Evolutionary conservation across 2,888 invertebrate genomes (phyloP).

Genomic region (Brenthis hecate): DNA sequence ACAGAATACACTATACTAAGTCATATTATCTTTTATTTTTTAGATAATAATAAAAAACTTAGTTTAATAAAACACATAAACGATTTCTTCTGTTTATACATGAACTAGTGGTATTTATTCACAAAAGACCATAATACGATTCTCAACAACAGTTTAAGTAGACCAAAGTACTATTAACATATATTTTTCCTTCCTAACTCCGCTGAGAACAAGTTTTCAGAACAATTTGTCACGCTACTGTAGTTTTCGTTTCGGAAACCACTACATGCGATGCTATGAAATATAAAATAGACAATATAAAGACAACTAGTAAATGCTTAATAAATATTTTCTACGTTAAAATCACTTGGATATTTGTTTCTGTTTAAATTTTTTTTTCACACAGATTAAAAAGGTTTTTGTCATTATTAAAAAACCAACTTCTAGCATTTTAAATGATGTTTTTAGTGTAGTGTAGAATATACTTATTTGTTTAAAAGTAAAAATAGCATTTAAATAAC

Average conservation of each 20-base stretch:
- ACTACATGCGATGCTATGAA: constrained; percentile 23
- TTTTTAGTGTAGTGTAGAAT: too few relatives aligned
- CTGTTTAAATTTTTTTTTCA: too few relatives aligned
- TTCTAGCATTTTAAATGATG: too few relatives aligned
- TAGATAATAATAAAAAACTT: neutral
- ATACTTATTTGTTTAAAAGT: too few relatives aligned
- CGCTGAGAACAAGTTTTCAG: constrained; percentile 38
- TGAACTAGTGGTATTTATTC: constrained; percentile 2
- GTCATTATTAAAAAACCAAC: too few relatives aligned
- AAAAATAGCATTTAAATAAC: too few relatives aligned
- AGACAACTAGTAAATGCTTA: neutral
- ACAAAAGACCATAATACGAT: constrained; percentile 38
- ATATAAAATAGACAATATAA: neutral
- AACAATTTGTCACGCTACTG: constrained; percentile 40
- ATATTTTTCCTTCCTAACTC: constrained; percentile 42
- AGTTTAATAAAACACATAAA: neutral
- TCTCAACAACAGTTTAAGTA: constrained; percentile 42
- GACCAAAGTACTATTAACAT: constrained; percentile 44
- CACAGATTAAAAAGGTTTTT: too few relatives aligned
- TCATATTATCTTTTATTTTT: too few relatives aligned
- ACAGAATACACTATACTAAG: too few relatives aligned
- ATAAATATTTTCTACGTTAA: neutral
- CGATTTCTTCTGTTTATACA: neutral
- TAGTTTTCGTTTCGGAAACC: constrained; percentile 1
- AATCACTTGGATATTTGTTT: neutral